Evolutionary conservation across 2,797 vertebrate species (phyloP).

Genomic region (Anas capensis): DNA sequence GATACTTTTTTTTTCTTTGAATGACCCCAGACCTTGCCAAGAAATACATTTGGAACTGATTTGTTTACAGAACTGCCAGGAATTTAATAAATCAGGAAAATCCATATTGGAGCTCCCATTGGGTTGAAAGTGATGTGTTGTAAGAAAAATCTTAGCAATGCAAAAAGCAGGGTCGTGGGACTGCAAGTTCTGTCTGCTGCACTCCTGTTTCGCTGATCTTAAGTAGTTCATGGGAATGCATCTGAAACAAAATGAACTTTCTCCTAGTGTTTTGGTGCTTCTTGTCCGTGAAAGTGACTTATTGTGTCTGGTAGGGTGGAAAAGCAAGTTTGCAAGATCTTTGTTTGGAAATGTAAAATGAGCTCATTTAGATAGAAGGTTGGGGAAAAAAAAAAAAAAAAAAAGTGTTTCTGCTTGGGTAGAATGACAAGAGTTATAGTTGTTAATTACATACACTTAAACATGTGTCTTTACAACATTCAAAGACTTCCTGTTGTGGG

Average conservation of each 20-base stretch:
- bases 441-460: not conserved
- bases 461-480: not conserved
- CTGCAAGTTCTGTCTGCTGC: conserved; percentile 45
- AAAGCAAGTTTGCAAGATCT: conserved; percentile 31
- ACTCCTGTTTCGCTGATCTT: conserved; percentile 48
- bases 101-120: conserved; percentile 58
- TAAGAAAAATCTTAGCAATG: conserved; percentile 76
- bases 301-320: not conserved
- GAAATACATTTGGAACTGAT: conserved; percentile 65
- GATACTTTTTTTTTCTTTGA: not conserved
- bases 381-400: not conserved
- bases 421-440: not conserved
- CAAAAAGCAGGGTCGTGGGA: conserved; percentile 51
- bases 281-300: conserved; percentile 33
- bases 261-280: conserved; percentile 65
- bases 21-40: conserved; percentile 48
- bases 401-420: not conserved
- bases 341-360: conserved; percentile 21
- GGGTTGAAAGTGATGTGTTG: conserved; percentile 49
- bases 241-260: conserved; percentile 82
- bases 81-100: conserved; percentile 64
- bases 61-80: conserved; percentile 60
- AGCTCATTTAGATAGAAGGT: not conserved
- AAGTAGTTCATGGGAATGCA: conserved; percentile 60
- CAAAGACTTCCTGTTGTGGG: not conserved